Evolutionary conservation across 2,797 vertebrate genomes (phyloP).

Genomic region (Apogon hyalosoma): DNA sequence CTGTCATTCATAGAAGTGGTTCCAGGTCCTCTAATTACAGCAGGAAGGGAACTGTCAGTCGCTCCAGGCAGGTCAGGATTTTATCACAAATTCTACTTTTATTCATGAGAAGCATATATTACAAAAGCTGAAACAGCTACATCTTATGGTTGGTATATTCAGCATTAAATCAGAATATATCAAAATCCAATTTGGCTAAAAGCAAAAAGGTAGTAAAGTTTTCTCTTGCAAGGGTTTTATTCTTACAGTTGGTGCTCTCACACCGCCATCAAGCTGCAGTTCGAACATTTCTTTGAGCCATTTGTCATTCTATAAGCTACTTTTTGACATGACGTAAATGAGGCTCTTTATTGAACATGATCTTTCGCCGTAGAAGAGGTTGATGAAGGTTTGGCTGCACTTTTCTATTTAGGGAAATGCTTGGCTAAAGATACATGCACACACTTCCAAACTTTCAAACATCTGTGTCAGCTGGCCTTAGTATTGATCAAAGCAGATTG

Average conservation of each 20-base stretch:
- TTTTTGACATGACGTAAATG: slow-evolving; percentile 19
- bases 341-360: slow-evolving; percentile 9
- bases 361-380: slow-evolving; percentile 27
- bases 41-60: too few relatives aligned
- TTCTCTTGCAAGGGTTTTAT: neutral
- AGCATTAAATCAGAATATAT: too few relatives aligned
- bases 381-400: slow-evolving; percentile 6
- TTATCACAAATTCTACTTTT: too few relatives aligned
- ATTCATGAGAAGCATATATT: too few relatives aligned
- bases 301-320: slow-evolving; percentile 2
- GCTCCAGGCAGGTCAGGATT: too few relatives aligned
- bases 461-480: slow-evolving; percentile 34
- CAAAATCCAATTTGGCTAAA: too few relatives aligned
- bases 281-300: neutral
- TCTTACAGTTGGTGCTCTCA: neutral
- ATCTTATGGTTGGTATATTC: too few relatives aligned
- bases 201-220: neutral
- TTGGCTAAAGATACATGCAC: slow-evolving; percentile 1
- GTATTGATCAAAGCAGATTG: slow-evolving; percentile 47
- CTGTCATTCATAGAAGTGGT: too few relatives aligned
- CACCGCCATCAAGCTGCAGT: neutral
- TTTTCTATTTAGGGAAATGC: slow-evolving; percentile 16
- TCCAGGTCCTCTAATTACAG: too few relatives aligned
- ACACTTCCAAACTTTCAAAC: slow-evolving; percentile 16
- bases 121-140: too few relatives aligned